A percentile compares a stretch with the other conserved stretches of the same genome.
Conservation (phyloP, 2,888 invertebrate genomes). For the Drosophila peninsularis region DNA sequence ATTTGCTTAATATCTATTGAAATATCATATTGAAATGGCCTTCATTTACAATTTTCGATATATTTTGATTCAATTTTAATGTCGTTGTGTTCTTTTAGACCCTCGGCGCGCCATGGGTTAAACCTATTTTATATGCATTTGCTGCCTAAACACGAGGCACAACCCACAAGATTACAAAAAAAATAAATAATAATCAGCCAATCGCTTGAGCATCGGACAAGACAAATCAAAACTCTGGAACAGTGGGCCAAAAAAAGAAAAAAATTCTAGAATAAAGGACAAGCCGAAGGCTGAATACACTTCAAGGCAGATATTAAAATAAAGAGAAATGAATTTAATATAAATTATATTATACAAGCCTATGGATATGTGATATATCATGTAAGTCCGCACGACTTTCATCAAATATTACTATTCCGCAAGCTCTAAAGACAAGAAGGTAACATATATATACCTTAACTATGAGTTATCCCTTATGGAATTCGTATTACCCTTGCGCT, state of each 20-base stretch:
- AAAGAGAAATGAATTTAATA: too few species aligned
- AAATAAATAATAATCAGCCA: slow-evolving; percentile 43
- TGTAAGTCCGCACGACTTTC: too few species aligned
- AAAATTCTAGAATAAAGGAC: not conserved
- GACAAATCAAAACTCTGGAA: slow-evolving; percentile 67
- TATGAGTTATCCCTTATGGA: too few species aligned
- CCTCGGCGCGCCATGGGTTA: slow-evolving; percentile 45
- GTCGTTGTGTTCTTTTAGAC: not conserved
- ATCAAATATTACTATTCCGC: too few species aligned
- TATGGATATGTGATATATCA: too few species aligned
- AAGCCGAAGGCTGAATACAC: not conserved
- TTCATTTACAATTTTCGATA: not conserved
- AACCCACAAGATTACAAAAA: slow-evolving; percentile 50
- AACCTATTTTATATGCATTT: slow-evolving; percentile 57
- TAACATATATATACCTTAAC: too few species aligned
- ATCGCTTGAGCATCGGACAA: slow-evolving; percentile 38
- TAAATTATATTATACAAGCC: too few species aligned
- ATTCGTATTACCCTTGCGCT: not conserved
- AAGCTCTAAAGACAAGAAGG: too few species aligned
- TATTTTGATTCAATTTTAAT: not conserved
- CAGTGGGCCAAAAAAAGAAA: not conserved
- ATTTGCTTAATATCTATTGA: too few species aligned
- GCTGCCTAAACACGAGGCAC: slow-evolving; percentile 59
- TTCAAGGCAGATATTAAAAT: not conserved
- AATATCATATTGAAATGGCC: not conserved